Percentiles rank a stretch among this genome's conserved stretches.
These are phyloP conservation scores for Altica lythri DNA, from an alignment of 2,888 invertebrate species.

Conservation along the genomic window DNA sequence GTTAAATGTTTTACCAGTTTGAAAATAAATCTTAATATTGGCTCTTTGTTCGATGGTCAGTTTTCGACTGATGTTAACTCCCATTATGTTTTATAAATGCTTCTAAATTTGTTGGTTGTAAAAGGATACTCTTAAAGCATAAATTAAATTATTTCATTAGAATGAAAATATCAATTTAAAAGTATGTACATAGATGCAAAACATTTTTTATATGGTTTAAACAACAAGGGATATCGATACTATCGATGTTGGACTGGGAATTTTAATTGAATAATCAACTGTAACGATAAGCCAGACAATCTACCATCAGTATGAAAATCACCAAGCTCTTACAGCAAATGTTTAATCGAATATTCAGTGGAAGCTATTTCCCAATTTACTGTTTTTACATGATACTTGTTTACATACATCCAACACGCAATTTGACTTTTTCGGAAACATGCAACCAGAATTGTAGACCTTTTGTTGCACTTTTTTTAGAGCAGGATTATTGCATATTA, in stretches of 20 bases:
- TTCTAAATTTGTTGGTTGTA: no score
- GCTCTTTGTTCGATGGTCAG: no score
- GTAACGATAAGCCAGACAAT: not conserved
- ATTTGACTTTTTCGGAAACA: not conserved
- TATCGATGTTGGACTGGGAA: not conserved
- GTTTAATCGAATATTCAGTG: slow-evolving; percentile 1
- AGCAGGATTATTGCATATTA: not conserved
- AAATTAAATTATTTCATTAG: no score
- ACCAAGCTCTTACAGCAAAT: not conserved
- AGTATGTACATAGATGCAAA: no score
- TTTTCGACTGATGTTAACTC: no score
- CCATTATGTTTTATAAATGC: no score
- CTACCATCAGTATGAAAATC: not conserved
- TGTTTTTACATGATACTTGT: not conserved
- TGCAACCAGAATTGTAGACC: not conserved
- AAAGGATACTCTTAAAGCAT: no score
- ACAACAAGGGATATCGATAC: no score
- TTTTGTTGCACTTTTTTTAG: not conserved
- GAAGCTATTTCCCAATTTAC: slow-evolving; percentile 1
- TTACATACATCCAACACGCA: not conserved
- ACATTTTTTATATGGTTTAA: no score
- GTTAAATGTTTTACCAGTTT: no score
- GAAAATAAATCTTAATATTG: no score
- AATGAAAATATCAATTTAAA: no score
- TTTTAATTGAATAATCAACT: slow-evolving; percentile 1